These are phyloP conservation scores for Vultur gryphus DNA, from an alignment of 2,797 vertebrate genomes.

Conservation along the genomic window DNA sequence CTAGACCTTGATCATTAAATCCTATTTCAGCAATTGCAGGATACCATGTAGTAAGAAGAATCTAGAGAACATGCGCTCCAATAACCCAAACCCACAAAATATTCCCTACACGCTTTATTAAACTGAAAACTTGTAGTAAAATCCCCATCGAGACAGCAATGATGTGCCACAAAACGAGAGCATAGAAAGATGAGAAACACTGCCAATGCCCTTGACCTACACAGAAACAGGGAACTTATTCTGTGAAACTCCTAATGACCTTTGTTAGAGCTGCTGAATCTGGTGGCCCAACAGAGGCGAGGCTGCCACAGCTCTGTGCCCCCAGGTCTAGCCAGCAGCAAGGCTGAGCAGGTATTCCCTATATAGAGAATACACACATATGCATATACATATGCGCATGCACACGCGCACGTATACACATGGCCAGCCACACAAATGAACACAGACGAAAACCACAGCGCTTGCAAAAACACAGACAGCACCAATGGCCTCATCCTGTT, in stretches of 20 bases:
- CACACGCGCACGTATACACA: neutral
- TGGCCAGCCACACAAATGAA: neutral
- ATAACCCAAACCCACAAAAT: neutral
- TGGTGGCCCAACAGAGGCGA: rapidly evolving
- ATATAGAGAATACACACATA: neutral
- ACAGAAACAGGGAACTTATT: neutral
- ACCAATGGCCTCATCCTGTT: neutral
- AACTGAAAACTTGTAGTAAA: neutral
- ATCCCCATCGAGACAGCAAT: neutral
- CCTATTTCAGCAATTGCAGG: neutral
- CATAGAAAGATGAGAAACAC: neutral
- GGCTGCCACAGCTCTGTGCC: neutral
- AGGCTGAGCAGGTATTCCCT: neutral
- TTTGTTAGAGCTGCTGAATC: neutral
- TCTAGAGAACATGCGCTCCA: neutral
- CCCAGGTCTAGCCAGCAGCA: neutral
- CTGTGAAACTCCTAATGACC: neutral
- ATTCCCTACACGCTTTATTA: neutral
- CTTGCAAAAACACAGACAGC: neutral
- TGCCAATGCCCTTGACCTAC: neutral
- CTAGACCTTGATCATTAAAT: neutral
- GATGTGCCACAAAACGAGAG: neutral
- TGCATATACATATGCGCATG: rapidly evolving
- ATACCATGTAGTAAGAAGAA: neutral
- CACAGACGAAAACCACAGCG: neutral